Evolutionary conservation across 2,113 vertebrate genomes (phyloP).

Genomic region (Ctenomys sociabilis): DNA sequence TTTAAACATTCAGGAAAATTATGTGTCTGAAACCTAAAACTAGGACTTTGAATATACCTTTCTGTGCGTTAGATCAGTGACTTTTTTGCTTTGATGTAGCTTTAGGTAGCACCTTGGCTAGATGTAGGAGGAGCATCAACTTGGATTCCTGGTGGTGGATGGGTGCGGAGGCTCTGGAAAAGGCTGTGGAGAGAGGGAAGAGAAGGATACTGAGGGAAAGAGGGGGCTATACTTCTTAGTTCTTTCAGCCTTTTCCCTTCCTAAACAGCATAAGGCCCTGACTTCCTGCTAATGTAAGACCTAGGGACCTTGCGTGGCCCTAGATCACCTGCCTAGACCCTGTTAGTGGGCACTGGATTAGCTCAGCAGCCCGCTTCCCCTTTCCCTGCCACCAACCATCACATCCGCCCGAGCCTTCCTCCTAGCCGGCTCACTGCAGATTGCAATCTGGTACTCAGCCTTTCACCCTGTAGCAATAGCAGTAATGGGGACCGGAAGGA

Average conservation of each 20-base stretch:
- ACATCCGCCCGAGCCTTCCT: neutral
- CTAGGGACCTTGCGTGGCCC: neutral
- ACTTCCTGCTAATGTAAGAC: neutral
- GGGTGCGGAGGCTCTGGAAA: neutral
- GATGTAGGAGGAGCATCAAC: neutral
- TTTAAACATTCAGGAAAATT: slow-evolving; percentile 24
- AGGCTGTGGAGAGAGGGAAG: neutral
- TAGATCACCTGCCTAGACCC: neutral
- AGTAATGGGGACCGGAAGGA: slow-evolving; percentile 59
- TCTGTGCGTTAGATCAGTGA: neutral
- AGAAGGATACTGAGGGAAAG: neutral
- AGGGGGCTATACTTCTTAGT: neutral
- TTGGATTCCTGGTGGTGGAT: neutral
- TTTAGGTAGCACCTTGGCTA: neutral
- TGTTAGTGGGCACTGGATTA: neutral
- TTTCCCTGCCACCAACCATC: neutral
- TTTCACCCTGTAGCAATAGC: slow-evolving; percentile 36
- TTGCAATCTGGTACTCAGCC: slow-evolving; percentile 21
- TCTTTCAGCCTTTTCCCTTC: neutral
- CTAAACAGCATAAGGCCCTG: neutral
- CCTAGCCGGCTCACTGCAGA: neutral
- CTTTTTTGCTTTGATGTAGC: neutral
- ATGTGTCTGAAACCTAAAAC: slow-evolving; percentile 8
- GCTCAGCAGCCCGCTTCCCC: neutral
- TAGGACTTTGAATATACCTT: neutral